A percentile compares a stretch with the other conserved stretches of the same genome.
phyloP scores from a whole-genome alignment of 2,113 vertebrate genomes.

The Lathamus discolor region DNA sequence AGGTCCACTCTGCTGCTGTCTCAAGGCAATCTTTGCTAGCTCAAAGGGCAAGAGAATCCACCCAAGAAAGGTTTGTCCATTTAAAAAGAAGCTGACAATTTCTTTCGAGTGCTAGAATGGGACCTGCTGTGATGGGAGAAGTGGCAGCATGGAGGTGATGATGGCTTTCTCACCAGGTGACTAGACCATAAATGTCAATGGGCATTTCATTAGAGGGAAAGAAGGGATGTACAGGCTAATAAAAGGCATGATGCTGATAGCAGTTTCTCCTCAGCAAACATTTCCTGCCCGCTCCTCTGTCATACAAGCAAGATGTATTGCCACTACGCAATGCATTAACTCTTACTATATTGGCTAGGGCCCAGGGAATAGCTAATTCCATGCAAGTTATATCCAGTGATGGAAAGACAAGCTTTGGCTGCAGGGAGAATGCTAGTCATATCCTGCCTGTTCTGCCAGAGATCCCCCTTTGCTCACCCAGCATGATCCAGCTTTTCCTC shows the following conservation, averaged over 20 bases:
- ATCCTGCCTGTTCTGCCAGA: neutral
- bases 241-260: conserved; percentile 13
- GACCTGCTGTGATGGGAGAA: neutral
- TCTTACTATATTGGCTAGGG: neutral
- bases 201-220: conserved; percentile 41
- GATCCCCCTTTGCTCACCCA: neutral
- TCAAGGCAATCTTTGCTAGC: neutral
- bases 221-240: neutral
- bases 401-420: neutral
- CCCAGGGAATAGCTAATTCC: neutral
- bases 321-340: neutral
- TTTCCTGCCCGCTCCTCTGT: conserved; percentile 2
- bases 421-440: neutral
- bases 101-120: neutral
- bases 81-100: neutral
- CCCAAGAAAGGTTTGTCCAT: neutral
- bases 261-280: conserved; percentile 25
- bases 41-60: neutral
- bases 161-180: conserved; percentile 21
- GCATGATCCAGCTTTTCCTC: neutral
- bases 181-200: conserved; percentile 29
- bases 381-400: neutral
- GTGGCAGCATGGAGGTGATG: neutral
- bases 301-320: conserved; percentile 14
- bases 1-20: neutral